phyloP scores from a whole-genome alignment of 2,113 vertebrate species.

The Fulmarus glacialis region DNA sequence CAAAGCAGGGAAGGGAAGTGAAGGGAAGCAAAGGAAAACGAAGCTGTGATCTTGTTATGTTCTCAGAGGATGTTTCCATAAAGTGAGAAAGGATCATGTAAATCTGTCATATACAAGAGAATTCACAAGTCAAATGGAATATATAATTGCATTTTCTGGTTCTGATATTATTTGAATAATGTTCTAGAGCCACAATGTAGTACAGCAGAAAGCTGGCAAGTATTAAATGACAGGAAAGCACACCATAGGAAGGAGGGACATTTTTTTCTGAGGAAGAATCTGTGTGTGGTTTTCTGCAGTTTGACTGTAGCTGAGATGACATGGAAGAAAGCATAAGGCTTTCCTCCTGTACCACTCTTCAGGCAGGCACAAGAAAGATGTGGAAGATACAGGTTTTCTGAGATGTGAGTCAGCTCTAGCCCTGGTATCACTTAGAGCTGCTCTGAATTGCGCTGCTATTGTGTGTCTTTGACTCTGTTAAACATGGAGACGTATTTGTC shows the following conservation, averaged over 20 bases:
- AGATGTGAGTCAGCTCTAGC: not conserved
- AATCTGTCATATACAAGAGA: not conserved
- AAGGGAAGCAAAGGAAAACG: no score
- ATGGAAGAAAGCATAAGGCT: not conserved
- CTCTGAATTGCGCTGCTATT: not conserved
- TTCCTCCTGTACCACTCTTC: not conserved
- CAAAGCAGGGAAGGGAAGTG: not conserved
- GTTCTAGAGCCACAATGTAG: not conserved
- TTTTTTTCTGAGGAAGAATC: not conserved
- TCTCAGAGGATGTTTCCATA: not conserved
- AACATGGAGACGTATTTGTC: not conserved
- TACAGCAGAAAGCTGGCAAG: not conserved
- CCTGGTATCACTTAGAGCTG: not conserved
- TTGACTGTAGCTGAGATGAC: not conserved
- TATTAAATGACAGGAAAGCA: not conserved
- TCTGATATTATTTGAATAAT: not conserved
- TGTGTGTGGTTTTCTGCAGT: not conserved
- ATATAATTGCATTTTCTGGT: not conserved
- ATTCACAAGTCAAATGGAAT: not conserved
- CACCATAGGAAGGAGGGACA: no score
- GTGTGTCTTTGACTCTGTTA: not conserved
- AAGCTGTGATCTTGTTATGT: not conserved
- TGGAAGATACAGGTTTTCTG: not conserved
- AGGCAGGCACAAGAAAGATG: not conserved
- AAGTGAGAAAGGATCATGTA: not conserved